Percentiles rank a stretch among this genome's conserved stretches.
phyloP scores from a whole-genome alignment of 2,113 vertebrate species.

The Ictalurus furcatus region DNA sequence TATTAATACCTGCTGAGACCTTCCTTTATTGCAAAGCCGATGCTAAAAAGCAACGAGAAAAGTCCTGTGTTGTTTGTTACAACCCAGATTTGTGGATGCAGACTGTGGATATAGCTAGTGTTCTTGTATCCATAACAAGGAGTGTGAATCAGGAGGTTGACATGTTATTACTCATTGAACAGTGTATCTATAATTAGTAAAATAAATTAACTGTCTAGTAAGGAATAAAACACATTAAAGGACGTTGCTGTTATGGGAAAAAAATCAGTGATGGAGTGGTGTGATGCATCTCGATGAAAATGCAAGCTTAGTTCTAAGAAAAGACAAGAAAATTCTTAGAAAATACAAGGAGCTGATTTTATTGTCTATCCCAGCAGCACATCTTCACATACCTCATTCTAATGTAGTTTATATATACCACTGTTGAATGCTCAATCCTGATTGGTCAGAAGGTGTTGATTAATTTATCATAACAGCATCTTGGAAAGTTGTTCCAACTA shows the following conservation, averaged over 20 bases:
- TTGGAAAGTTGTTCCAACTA: too few relatives aligned
- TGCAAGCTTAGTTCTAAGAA: too few relatives aligned
- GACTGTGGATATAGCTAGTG: not conserved
- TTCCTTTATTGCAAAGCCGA: not conserved
- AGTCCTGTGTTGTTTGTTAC: not conserved
- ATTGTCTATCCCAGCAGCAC: not conserved
- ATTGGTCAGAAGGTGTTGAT: too few relatives aligned
- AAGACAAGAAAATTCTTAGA: too few relatives aligned
- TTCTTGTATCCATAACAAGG: not conserved
- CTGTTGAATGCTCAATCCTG: too few relatives aligned
- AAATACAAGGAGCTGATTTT: not conserved
- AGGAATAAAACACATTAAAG: not conserved
- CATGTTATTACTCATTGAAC: not conserved
- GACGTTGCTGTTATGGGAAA: not conserved
- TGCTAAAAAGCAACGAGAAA: not conserved
- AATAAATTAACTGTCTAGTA: not conserved
- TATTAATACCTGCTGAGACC: not conserved
- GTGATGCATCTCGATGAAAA: too few relatives aligned
- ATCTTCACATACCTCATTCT: not conserved
- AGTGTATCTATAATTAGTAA: not conserved
- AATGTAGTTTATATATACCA: too few relatives aligned
- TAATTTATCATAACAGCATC: too few relatives aligned
- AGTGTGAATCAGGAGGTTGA: not conserved
- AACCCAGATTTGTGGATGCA: not conserved
- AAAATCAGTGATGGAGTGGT: too few relatives aligned